Evolutionary conservation across 1,140 invertebrate genomes (phyloP).

Genomic region (Drosophila littoralis): DNA sequence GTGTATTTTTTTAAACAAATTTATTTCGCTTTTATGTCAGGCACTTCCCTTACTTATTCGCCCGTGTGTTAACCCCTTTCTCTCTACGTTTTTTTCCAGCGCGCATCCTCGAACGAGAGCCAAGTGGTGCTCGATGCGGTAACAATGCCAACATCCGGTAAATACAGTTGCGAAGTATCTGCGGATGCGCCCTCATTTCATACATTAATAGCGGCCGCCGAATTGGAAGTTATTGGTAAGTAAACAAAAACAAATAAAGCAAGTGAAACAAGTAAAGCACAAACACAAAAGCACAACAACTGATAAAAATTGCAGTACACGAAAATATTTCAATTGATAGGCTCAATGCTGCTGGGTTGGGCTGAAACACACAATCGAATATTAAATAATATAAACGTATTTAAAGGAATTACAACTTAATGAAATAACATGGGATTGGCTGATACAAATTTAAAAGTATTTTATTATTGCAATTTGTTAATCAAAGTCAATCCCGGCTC

Average conservation of each 20-base stretch:
- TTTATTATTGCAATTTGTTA: neutral
- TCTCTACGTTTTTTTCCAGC: slow-evolving; percentile 82
- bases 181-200: slow-evolving; percentile 94
- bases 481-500: neutral
- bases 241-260: slow-evolving; percentile 40
- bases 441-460: neutral
- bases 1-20: slow-evolving; percentile 54
- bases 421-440: neutral
- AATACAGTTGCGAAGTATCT: slow-evolving; percentile 92
- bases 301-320: slow-evolving; percentile 18
- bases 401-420: neutral
- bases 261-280: slow-evolving; percentile 24
- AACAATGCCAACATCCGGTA: slow-evolving; percentile 87
- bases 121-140: slow-evolving; percentile 87
- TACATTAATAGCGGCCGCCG: slow-evolving; percentile 89
- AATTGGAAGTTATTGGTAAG: slow-evolving; percentile 91
- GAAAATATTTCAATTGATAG: slow-evolving; percentile 23
- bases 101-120: slow-evolving; percentile 87
- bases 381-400: neutral
- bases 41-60: slow-evolving; percentile 36
- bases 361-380: neutral
- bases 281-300: neutral
- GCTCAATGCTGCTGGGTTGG: neutral
- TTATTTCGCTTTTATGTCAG: slow-evolving; percentile 42
- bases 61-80: neutral